Percentiles rank a stretch among this genome's conserved stretches.
These are phyloP conservation scores for Vulpes vulpes DNA, from an alignment of 2,113 vertebrate species.

Conservation along the genomic window DNA sequence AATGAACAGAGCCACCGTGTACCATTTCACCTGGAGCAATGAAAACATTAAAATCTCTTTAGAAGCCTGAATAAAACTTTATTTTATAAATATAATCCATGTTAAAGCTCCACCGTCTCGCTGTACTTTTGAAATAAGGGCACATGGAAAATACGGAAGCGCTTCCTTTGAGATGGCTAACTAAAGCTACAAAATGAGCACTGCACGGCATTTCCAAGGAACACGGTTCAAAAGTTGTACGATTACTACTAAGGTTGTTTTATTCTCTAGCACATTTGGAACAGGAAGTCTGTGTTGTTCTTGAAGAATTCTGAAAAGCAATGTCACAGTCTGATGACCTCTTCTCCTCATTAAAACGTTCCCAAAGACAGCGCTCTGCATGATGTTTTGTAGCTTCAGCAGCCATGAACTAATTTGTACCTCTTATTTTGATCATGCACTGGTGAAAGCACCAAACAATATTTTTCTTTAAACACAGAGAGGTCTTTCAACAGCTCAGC, in stretches of 20 bases:
- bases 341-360: constrained; percentile 98
- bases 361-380: constrained; percentile 96
- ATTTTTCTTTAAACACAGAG: constrained; percentile 94
- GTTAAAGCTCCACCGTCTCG: constrained; percentile 89
- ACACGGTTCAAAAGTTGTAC: constrained; percentile 93
- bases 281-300: constrained; percentile 96
- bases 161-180: constrained; percentile 91
- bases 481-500: constrained; percentile 93
- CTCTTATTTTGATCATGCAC: constrained; percentile 97
- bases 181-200: constrained; percentile 93
- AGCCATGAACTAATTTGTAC: constrained; percentile 94
- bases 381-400: constrained; percentile 94
- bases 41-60: constrained; percentile 92
- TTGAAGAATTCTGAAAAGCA: constrained; percentile 95
- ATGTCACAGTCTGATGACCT: constrained; percentile 96
- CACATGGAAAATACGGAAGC: constrained; percentile 92
- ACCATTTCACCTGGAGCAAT: constrained; percentile 90
- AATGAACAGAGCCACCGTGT: constrained; percentile 88
- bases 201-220: constrained; percentile 91
- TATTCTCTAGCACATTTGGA: constrained; percentile 93
- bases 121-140: constrained; percentile 93
- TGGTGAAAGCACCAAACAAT: constrained; percentile 94
- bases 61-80: constrained; percentile 93
- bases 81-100: constrained; percentile 94
- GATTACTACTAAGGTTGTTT: constrained; percentile 95